Percentiles rank a stretch among this genome's conserved stretches.
phyloP scores from a whole-genome alignment of 2,888 invertebrate species.

The Drosophila longiperda region DNA sequence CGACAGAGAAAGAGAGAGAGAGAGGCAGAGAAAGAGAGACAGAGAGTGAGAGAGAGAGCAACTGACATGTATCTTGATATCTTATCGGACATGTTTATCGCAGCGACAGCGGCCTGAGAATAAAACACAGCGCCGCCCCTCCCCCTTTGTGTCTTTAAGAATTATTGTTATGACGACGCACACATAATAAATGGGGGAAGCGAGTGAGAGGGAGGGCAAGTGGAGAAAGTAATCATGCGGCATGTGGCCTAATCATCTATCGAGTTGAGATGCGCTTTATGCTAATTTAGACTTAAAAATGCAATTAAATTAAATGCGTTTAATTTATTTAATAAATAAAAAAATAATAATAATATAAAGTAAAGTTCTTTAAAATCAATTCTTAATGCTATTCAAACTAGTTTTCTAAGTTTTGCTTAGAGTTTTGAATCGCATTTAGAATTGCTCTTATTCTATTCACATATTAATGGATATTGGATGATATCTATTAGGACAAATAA shows the following conservation, averaged over 20 bases:
- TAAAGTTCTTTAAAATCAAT: too few species aligned
- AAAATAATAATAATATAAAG: too few species aligned
- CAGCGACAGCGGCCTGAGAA: slow-evolving; percentile 29
- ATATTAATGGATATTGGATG: neutral
- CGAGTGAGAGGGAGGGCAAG: neutral
- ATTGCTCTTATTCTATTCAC: neutral
- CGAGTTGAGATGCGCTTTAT: slow-evolving; percentile 44
- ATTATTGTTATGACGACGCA: slow-evolving; percentile 62
- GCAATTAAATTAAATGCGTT: slow-evolving; percentile 16
- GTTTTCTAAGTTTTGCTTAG: neutral
- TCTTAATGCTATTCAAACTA: too few species aligned
- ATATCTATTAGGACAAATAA: neutral
- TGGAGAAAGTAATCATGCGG: slow-evolving; percentile 59
- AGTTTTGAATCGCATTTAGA: neutral
- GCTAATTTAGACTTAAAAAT: slow-evolving; percentile 55
- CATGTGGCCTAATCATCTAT: slow-evolving; percentile 28
- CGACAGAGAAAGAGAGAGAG: slow-evolving; percentile 28
- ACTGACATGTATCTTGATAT: slow-evolving; percentile 60
- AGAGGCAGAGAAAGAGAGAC: slow-evolving; percentile 10
- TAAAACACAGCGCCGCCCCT: slow-evolving; percentile 27
- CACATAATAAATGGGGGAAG: slow-evolving; percentile 54
- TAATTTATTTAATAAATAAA: too few species aligned
- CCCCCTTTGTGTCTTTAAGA: slow-evolving; percentile 26
- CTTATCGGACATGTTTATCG: slow-evolving; percentile 74
- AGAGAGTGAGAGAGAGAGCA: slow-evolving; percentile 7